Evolutionary conservation across 2,797 vertebrate species (phyloP).

Genomic region (Potorous gilbertii): DNA sequence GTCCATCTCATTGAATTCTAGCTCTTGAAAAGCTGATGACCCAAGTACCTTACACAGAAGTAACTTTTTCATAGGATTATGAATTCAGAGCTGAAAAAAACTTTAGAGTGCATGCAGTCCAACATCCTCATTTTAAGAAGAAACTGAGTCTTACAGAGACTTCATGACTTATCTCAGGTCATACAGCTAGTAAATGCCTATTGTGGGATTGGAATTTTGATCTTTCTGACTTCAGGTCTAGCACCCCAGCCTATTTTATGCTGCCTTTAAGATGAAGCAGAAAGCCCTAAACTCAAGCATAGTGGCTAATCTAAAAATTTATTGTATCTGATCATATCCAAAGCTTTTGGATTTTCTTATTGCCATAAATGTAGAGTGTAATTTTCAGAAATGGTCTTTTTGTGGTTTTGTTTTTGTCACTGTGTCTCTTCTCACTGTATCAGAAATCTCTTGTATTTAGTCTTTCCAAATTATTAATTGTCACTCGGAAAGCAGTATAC

Average conservation of each 20-base stretch:
- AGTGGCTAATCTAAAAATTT: not conserved
- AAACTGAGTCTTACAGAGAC: constrained; percentile 14
- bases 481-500: constrained; percentile 48
- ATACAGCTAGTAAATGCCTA: not conserved
- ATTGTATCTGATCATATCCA: not conserved
- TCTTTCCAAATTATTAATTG: constrained; percentile 39
- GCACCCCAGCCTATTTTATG: constrained; percentile 14
- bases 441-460: constrained; percentile 59
- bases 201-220: constrained; percentile 23
- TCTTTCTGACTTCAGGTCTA: constrained; percentile 39
- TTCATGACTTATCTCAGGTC: not conserved
- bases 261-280: constrained; percentile 17
- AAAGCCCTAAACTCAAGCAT: not conserved
- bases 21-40: not conserved
- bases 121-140: not conserved
- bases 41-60: not conserved
- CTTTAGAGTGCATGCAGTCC: not conserved
- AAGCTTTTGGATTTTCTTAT: constrained; percentile 33
- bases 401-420: not conserved
- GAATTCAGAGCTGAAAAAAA: not conserved
- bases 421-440: constrained; percentile 52
- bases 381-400: constrained; percentile 19
- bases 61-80: not conserved
- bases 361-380: not conserved
- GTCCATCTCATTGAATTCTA: not conserved